phyloP scores from a whole-genome alignment of 2,113 vertebrate genomes.

The Amazona vittata region DNA sequence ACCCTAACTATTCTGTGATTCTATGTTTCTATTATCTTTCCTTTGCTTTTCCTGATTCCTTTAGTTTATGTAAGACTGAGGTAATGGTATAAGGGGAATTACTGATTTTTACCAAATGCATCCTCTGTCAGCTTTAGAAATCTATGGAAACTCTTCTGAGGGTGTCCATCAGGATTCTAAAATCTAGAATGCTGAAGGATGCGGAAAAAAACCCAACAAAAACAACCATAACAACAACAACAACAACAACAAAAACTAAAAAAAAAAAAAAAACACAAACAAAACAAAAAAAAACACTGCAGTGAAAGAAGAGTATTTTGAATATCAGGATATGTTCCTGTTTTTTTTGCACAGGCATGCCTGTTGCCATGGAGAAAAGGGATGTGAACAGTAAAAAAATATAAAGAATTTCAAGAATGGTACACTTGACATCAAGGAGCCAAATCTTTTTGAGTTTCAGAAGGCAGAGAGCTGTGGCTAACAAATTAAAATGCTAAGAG shows the following conservation, averaged over 20 bases:
- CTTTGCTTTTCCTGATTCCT: neutral
- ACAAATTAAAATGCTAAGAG: neutral
- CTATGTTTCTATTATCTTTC: neutral
- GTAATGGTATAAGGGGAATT: neutral
- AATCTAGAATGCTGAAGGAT: neutral
- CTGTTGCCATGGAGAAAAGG: neutral
- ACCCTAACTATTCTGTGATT: neutral
- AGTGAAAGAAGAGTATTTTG: neutral
- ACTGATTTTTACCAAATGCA: neutral
- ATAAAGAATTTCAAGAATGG: neutral
- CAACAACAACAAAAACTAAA: fast-evolving
- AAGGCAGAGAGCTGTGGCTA: neutral
- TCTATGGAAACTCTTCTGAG: neutral
- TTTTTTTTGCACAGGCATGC: neutral
- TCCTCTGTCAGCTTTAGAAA: neutral
- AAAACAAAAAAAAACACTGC: fast-evolving
- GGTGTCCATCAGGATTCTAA: neutral
- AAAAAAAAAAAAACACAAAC: neutral
- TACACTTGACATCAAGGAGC: neutral
- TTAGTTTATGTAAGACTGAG: neutral
- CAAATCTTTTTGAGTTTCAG: neutral
- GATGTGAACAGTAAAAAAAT: neutral
- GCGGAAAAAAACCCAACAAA: neutral
- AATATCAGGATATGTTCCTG: neutral
- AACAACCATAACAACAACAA: neutral